Conservation (phyloP, 2,113 vertebrate genomes). For the Cacatua alba region DNA sequence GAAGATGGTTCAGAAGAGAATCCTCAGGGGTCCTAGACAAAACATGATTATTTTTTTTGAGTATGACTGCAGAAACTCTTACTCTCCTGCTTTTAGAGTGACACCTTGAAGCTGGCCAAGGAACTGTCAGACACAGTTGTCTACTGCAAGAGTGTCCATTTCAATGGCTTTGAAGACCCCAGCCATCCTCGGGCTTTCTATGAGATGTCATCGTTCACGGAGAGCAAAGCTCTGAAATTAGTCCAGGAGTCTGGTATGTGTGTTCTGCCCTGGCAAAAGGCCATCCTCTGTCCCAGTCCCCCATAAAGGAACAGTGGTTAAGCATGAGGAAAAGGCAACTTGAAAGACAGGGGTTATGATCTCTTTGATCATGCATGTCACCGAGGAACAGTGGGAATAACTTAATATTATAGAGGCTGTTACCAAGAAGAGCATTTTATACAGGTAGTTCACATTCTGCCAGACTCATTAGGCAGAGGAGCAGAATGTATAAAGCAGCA, state of each 20-base stretch:
- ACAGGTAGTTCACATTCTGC: neutral
- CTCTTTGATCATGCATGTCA: neutral
- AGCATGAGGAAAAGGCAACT: neutral
- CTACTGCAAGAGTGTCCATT: conserved; percentile 97
- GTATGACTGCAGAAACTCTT: neutral
- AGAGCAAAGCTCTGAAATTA: conserved; percentile 86
- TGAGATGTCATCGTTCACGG: conserved; percentile 90
- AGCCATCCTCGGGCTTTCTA: conserved; percentile 81
- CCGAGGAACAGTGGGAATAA: neutral
- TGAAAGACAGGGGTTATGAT: neutral
- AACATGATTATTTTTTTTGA: neutral
- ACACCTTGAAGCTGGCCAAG: conserved; percentile 87
- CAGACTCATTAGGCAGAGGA: neutral
- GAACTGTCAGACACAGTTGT: conserved; percentile 90
- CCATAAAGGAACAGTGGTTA: neutral
- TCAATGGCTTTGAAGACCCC: conserved; percentile 82
- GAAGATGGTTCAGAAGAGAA: neutral
- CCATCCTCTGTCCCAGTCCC: neutral
- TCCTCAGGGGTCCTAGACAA: neutral
- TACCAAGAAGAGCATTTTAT: neutral
- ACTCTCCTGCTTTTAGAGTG: conserved; percentile 73
- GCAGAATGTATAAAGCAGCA: neutral
- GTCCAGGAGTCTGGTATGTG: conserved; percentile 84
- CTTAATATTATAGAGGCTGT: neutral
- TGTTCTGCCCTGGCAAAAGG: neutral